Percentiles rank a stretch among this genome's conserved stretches.
These are phyloP conservation scores for Gymnodraco acuticeps DNA, from an alignment of 2,797 vertebrate species.

Conservation along the genomic window DNA sequence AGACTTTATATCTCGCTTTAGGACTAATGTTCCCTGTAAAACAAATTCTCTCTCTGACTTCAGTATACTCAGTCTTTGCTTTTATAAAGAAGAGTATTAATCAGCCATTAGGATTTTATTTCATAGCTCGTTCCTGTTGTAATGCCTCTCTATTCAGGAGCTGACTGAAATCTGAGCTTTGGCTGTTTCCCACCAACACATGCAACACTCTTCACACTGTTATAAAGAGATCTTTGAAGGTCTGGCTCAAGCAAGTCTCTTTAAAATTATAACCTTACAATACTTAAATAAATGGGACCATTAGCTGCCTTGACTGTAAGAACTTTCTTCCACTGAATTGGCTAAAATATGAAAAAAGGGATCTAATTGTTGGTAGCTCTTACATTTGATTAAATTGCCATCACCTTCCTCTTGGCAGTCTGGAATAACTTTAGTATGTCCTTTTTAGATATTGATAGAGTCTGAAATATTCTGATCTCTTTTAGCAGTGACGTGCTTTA, in stretches of 20 bases:
- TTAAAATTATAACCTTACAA: background rate
- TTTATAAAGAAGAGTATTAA: no score
- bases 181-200: background rate
- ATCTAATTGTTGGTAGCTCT: no score
- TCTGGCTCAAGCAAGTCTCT: background rate
- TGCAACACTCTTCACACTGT: background rate
- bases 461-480: constrained; percentile 1
- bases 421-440: background rate
- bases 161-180: background rate
- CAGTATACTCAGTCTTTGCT: background rate
- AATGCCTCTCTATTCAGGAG: no score
- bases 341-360: no score
- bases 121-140: no score
- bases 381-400: no score
- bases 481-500: background rate
- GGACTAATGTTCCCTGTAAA: constrained; percentile 1
- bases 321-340: no score
- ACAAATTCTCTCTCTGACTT: background rate
- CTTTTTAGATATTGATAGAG: background rate
- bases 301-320: background rate
- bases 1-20: background rate
- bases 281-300: background rate
- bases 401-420: background rate
- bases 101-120: background rate
- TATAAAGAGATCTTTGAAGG: no score